Evolutionary conservation across 2,113 vertebrate species (phyloP).

Genomic region (Peromyscus polionotus): DNA sequence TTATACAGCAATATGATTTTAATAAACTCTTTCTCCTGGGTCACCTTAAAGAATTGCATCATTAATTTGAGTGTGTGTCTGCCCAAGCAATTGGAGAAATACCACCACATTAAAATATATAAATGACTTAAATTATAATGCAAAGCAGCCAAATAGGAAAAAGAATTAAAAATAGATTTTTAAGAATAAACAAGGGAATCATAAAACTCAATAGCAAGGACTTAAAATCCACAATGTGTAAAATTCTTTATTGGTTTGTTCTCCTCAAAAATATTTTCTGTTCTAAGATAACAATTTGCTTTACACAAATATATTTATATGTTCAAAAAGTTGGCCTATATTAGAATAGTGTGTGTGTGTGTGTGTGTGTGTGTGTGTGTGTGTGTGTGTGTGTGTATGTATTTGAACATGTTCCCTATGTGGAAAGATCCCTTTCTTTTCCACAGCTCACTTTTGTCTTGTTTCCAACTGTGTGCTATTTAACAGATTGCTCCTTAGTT

Average conservation of each 20-base stretch:
- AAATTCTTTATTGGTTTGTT: neutral
- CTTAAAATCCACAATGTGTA: neutral
- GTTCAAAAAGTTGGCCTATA: neutral
- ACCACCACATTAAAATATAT: neutral
- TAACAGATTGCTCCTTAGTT: neutral
- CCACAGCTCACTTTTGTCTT: neutral
- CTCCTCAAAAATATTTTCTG: neutral
- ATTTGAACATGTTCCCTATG: neutral
- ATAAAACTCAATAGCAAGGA: neutral
- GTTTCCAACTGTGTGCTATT: neutral
- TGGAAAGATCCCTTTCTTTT: neutral
- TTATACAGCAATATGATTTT: neutral
- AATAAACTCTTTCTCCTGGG: neutral
- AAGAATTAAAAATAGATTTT: neutral
- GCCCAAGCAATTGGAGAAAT: neutral
- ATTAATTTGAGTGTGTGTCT: neutral
- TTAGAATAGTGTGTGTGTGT: neutral
- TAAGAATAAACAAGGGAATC: conserved; percentile 14
- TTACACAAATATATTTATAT: conserved; percentile 16
- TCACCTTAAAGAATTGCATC: neutral
- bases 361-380: neutral
- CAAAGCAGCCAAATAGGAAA: neutral
- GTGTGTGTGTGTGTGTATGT: too few species aligned
- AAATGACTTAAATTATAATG: neutral
- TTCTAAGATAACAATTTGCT: neutral